Evolutionary conservation across 2,888 invertebrate genomes (phyloP).

Genomic region (Onchidella celtica): DNA sequence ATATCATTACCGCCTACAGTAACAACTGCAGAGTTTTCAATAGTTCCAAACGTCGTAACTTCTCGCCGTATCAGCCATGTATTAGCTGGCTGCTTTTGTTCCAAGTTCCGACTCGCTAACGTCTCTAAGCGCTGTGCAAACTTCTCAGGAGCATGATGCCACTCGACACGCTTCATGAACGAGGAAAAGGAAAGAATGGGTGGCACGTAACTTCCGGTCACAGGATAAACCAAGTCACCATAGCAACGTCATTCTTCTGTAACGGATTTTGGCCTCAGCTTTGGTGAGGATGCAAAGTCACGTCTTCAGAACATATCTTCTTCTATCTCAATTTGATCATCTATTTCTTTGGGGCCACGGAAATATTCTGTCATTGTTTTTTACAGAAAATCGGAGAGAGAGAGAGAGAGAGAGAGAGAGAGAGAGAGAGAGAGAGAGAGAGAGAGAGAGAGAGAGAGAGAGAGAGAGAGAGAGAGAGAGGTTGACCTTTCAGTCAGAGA

Average conservation of each 20-base stretch:
- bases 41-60: not conserved
- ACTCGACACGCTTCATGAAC: not conserved
- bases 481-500: too few species aligned
- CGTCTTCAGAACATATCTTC: too few species aligned
- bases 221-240: not conserved
- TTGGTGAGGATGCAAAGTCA: too few species aligned
- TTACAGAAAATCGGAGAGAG: slow-evolving; percentile 20
- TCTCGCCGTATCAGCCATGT: not conserved
- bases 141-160: not conserved
- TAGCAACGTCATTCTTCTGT: not conserved
- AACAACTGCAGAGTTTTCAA: not conserved
- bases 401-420: slow-evolving; percentile 12
- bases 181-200: not conserved
- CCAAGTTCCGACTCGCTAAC: not conserved
- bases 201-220: not conserved
- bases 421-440: slow-evolving; percentile 10
- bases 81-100: not conserved
- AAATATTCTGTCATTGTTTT: too few species aligned
- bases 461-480: slow-evolving; percentile 14
- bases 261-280: too few species aligned
- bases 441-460: slow-evolving; percentile 16
- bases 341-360: too few species aligned
- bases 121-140: slow-evolving; percentile 3
- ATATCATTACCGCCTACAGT: not conserved
- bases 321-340: too few species aligned